Percentiles rank a stretch among this genome's conserved stretches.
These are phyloP conservation scores for Calcarius lapponicus DNA, from an alignment of 2,797 vertebrate genomes.

Conservation along the genomic window DNA sequence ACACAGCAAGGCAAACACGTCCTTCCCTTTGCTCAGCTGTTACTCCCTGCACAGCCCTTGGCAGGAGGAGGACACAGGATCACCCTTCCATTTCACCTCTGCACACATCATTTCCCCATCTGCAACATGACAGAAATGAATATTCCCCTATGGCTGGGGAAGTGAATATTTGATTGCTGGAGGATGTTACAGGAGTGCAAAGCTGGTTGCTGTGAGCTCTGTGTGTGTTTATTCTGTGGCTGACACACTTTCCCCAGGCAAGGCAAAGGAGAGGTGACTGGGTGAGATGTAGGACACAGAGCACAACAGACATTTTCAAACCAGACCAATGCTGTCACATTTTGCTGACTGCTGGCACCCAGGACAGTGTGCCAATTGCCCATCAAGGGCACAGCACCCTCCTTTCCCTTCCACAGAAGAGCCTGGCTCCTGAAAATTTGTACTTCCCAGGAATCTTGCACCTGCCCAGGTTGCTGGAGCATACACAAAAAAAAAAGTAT, in stretches of 20 bases:
- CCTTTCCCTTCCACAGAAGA: background rate
- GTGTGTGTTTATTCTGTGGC: background rate
- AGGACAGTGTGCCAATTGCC: background rate
- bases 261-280: background rate
- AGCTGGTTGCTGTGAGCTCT: background rate
- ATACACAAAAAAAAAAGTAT: background rate
- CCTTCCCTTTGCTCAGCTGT: background rate
- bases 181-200: background rate
- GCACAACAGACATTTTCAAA: background rate
- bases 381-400: background rate
- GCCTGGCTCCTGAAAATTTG: fast-evolving
- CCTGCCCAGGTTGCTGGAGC: background rate
- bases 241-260: background rate
- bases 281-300: background rate
- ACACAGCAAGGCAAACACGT: background rate
- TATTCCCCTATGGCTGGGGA: background rate
- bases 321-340: background rate
- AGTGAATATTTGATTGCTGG: background rate
- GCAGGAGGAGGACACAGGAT: background rate
- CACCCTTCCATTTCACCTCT: background rate
- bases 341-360: background rate
- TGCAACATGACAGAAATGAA: conserved; percentile 9
- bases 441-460: background rate
- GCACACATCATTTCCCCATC: background rate
- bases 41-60: background rate